These are phyloP conservation scores for Melanotaenia trifasciata DNA, from an alignment of 2,797 vertebrate genomes.

Conservation along the genomic window DNA sequence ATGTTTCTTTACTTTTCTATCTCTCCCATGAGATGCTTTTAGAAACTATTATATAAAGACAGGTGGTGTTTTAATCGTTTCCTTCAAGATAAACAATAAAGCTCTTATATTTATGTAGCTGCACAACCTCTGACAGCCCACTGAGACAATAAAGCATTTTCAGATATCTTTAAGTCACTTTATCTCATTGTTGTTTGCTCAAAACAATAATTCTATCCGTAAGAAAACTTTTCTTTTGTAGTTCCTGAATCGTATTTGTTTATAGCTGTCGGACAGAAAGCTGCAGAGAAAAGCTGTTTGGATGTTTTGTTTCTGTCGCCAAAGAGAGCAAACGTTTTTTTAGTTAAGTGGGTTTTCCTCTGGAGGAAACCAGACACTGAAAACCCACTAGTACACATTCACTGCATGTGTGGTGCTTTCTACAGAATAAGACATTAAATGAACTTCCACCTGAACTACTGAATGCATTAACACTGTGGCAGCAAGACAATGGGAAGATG, in stretches of 20 bases:
- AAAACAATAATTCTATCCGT: constrained; percentile 20
- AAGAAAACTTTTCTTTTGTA: constrained; percentile 1
- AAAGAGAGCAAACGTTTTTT: constrained; percentile 12
- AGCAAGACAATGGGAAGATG: not conserved
- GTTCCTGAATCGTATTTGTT: no score
- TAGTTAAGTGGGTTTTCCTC: not conserved
- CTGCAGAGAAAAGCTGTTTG: not conserved
- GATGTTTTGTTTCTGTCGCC: not conserved
- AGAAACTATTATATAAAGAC: not conserved
- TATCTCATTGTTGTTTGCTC: constrained; percentile 27
- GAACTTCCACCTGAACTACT: not conserved
- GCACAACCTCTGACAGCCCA: constrained; percentile 5
- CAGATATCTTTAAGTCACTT: constrained; percentile 11
- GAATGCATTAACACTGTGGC: not conserved
- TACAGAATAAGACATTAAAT: not conserved
- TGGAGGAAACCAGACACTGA: not conserved
- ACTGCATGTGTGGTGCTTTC: not conserved
- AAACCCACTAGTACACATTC: not conserved
- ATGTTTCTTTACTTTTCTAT: not conserved
- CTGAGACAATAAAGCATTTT: constrained; percentile 7
- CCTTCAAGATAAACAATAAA: constrained; percentile 1
- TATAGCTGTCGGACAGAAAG: constrained; percentile 11
- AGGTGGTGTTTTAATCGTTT: not conserved
- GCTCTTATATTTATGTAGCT: not conserved
- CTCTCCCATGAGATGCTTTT: not conserved